A percentile compares a stretch with the other conserved stretches of the same genome.
phyloP scores from a whole-genome alignment of 2,888 invertebrate genomes.

The Drosophila nr. perissopoda region DNA sequence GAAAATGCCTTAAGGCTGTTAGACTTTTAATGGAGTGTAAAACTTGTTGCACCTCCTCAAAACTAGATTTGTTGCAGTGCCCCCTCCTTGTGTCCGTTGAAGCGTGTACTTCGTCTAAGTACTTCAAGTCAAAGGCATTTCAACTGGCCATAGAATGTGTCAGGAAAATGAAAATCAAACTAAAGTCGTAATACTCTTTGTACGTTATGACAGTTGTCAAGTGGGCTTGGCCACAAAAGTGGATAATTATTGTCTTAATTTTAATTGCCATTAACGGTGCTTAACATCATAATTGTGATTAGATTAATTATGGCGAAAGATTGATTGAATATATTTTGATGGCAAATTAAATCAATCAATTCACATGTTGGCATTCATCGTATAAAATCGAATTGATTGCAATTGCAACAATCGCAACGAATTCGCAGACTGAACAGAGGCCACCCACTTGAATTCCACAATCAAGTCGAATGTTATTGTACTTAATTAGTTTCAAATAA shows the following conservation, averaged over 20 bases:
- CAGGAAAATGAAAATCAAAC: conserved; percentile 31
- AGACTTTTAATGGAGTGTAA: conserved; percentile 35
- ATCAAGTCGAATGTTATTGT: conserved; percentile 60
- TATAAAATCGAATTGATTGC: conserved; percentile 4
- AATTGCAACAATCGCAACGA: conserved; percentile 53
- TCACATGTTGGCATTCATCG: background rate
- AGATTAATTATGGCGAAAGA: conserved; percentile 60
- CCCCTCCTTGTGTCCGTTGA: conserved; percentile 25
- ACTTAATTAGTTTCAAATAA: conserved; percentile 59
- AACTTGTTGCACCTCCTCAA: conserved; percentile 57
- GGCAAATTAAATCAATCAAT: conserved; percentile 10
- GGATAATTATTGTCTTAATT: conserved; percentile 61
- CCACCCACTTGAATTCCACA: conserved; percentile 57
- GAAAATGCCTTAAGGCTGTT: conserved; percentile 9
- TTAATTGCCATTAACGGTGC: conserved; percentile 58
- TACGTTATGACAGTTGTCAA: conserved; percentile 71
- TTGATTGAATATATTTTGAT: conserved; percentile 28
- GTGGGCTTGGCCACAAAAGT: conserved; percentile 53
- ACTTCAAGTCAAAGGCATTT: conserved; percentile 38
- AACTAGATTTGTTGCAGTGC: conserved; percentile 22
- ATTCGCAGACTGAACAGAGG: conserved; percentile 42
- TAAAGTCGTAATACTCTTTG: conserved; percentile 28
- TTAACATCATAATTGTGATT: conserved; percentile 62
- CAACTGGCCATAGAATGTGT: conserved; percentile 40
- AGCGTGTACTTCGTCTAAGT: conserved; percentile 33